Percentiles rank a stretch among this genome's conserved stretches.
These are phyloP conservation scores for Habroteleia sp. DNA, from an alignment of 2,888 invertebrate genomes.

Conservation along the genomic window DNA sequence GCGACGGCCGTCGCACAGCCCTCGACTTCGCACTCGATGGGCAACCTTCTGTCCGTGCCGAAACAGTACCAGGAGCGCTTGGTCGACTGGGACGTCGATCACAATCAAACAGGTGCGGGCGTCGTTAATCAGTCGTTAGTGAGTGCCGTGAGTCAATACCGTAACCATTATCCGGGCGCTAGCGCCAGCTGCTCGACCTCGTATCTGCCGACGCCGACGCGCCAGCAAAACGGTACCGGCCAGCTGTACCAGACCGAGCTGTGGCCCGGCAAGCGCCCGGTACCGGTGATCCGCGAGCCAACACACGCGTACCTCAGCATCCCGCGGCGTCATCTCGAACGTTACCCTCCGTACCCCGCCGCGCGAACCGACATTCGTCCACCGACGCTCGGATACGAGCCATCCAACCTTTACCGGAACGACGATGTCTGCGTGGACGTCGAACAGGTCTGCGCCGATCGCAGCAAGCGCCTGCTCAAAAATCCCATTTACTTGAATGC, in stretches of 20 bases:
- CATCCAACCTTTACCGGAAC: conserved; percentile 69
- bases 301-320: conserved; percentile 71
- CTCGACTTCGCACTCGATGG: conserved; percentile 78
- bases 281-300: conserved; percentile 73
- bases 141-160: conserved; percentile 55
- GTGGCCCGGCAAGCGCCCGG: conserved; percentile 68
- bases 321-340: conserved; percentile 70
- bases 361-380: conserved; percentile 52
- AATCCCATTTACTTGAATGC: conserved; percentile 55
- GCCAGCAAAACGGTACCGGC: conserved; percentile 66
- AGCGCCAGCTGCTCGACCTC: conserved; percentile 47
- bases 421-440: conserved; percentile 61
- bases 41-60: conserved; percentile 77
- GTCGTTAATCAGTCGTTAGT: conserved; percentile 62
- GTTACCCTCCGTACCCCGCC: conserved; percentile 70
- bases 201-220: conserved; percentile 46
- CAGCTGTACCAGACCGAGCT: conserved; percentile 45
- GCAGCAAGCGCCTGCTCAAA: conserved; percentile 36
- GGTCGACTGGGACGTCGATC: conserved; percentile 76
- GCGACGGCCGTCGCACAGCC: conserved; percentile 70
- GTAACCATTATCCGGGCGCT: conserved; percentile 63
- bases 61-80: conserved; percentile 76
- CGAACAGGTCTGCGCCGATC: conserved; percentile 54
- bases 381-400: conserved; percentile 62
- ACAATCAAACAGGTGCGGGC: conserved; percentile 76